Conservation (phyloP, 2,888 invertebrate species). For the Eucera pruinosa region DNA sequence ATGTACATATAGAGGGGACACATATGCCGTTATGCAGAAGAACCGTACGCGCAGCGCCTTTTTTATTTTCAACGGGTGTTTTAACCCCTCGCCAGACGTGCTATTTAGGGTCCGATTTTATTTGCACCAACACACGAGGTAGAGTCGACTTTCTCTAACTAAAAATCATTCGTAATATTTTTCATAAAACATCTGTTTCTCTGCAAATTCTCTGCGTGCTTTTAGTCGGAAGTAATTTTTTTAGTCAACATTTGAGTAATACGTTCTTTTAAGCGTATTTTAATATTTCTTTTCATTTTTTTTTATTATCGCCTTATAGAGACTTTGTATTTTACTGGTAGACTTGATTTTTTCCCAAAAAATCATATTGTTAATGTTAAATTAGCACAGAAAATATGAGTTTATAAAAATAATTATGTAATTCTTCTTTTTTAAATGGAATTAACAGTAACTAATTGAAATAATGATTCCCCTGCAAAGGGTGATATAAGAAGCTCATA, state of each 20-base stretch:
- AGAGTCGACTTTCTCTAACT: slow-evolving; percentile 50
- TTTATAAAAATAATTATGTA: background rate
- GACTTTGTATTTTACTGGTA: no score
- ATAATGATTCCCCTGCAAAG: background rate
- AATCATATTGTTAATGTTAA: no score
- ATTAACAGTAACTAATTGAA: background rate
- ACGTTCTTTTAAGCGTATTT: background rate
- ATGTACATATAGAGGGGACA: slow-evolving; percentile 28
- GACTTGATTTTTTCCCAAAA: no score
- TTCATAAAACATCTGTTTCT: slow-evolving; percentile 22
- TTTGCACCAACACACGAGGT: slow-evolving; percentile 53
- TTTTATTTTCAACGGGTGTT: slow-evolving; percentile 63
- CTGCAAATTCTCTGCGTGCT: background rate
- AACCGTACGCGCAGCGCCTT: slow-evolving; percentile 50
- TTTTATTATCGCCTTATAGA: background rate
- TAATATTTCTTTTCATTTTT: background rate
- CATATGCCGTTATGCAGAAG: slow-evolving; percentile 56
- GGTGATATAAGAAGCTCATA: background rate
- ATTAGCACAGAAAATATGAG: background rate
- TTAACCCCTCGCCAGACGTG: slow-evolving; percentile 66
- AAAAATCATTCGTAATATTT: slow-evolving; percentile 54
- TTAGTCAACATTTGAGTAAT: background rate
- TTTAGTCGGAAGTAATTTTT: background rate
- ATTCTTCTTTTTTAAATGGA: background rate
- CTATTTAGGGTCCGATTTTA: slow-evolving; percentile 70